These are phyloP conservation scores for Eudemis profundana DNA, from an alignment of 2,888 invertebrate species.

Conservation along the genomic window DNA sequence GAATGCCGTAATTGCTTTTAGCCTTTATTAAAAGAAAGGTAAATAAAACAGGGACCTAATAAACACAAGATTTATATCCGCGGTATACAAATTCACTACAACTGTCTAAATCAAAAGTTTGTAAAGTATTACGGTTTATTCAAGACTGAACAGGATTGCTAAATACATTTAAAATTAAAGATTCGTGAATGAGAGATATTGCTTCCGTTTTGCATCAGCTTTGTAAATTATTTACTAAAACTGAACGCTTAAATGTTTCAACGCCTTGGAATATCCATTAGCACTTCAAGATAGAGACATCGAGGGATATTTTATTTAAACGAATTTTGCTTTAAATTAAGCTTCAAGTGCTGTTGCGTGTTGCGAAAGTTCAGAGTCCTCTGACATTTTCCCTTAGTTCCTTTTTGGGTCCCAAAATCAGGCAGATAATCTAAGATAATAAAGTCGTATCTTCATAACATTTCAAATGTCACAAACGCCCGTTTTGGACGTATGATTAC, in stretches of 20 bases:
- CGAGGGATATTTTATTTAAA: neutral
- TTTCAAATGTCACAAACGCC: neutral
- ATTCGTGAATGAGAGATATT: slow-evolving; percentile 2
- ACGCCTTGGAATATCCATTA: slow-evolving; percentile 2
- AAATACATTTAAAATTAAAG: slow-evolving; percentile 3
- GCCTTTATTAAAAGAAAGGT: slow-evolving; percentile 30
- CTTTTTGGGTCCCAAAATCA: slow-evolving; percentile 8
- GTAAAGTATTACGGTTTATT: slow-evolving; percentile 33
- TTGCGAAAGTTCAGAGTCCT: slow-evolving; percentile 9
- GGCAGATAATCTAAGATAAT: neutral
- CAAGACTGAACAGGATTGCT: slow-evolving; percentile 8
- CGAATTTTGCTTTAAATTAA: neutral
- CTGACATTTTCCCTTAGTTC: slow-evolving; percentile 1
- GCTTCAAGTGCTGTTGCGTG: neutral
- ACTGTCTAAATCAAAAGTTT: slow-evolving; percentile 53
- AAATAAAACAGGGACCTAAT: slow-evolving; percentile 53
- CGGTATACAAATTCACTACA: slow-evolving; percentile 59
- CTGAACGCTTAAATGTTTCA: slow-evolving; percentile 2
- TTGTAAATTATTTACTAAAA: slow-evolving; percentile 15
- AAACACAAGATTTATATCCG: slow-evolving; percentile 59
- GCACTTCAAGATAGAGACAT: neutral
- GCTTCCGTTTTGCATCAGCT: slow-evolving; percentile 7
- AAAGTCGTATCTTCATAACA: slow-evolving; percentile 1
- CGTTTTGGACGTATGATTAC: neutral
- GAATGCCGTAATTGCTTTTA: slow-evolving; percentile 26